Conservation (phyloP, 1,140 invertebrate species). For the Cotesia glomerata region DNA sequence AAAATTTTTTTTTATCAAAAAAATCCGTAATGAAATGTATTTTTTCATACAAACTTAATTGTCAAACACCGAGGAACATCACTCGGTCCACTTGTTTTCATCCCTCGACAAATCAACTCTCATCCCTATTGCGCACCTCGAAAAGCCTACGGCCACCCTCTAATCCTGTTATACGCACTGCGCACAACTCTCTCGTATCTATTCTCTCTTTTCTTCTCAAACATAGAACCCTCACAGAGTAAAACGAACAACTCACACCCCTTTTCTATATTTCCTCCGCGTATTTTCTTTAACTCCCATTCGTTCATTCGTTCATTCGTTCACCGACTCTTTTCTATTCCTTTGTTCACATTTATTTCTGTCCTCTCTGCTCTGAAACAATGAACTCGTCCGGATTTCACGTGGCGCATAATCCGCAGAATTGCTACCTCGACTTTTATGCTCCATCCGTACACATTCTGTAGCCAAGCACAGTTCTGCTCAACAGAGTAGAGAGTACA, state of each 20-base stretch:
- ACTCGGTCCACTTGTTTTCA: slow-evolving; percentile 49
- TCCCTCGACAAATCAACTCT: slow-evolving; percentile 33
- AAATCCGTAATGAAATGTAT: neutral
- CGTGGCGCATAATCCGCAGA: slow-evolving; percentile 31
- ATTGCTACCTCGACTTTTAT: slow-evolving; percentile 26
- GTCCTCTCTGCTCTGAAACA: slow-evolving; percentile 16
- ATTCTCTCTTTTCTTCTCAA: slow-evolving; percentile 11
- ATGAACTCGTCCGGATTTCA: slow-evolving; percentile 13
- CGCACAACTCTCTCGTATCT: slow-evolving; percentile 31
- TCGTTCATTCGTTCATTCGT: neutral
- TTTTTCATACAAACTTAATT: slow-evolving; percentile 12
- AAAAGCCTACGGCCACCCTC: slow-evolving; percentile 28
- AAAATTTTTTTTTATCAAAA: neutral
- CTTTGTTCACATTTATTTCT: slow-evolving; percentile 1
- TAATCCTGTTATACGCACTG: slow-evolving; percentile 46
- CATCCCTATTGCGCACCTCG: slow-evolving; percentile 19
- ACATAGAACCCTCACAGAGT: slow-evolving; percentile 28
- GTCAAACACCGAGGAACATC: slow-evolving; percentile 37
- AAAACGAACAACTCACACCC: neutral
- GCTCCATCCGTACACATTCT: neutral
- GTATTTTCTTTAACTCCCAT: neutral
- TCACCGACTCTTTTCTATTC: neutral
- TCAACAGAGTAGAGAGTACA: slow-evolving; percentile 2
- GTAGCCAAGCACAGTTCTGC: neutral
- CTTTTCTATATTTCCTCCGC: neutral